A percentile compares a stretch with the other conserved stretches of the same genome.
phyloP scores from a whole-genome alignment of 2,113 vertebrate genomes.

The Perognathus longimembris region DNA sequence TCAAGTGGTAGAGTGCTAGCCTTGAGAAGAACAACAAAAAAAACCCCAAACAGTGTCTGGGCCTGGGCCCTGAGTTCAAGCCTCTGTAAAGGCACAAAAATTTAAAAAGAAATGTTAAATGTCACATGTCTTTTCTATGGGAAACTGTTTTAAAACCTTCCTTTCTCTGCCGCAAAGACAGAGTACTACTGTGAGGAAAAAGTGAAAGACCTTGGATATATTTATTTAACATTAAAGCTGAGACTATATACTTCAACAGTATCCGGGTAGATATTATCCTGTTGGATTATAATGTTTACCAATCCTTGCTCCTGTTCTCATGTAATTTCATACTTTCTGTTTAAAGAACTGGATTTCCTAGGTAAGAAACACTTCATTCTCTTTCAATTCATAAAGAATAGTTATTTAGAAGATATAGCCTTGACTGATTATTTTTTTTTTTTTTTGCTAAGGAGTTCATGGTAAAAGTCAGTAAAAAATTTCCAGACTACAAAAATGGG shows the following conservation, averaged over 20 bases:
- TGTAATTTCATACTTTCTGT: conserved; percentile 8
- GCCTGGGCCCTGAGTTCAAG: no score
- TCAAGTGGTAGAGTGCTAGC: no score
- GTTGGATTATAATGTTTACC: conserved; percentile 20
- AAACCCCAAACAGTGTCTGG: no score
- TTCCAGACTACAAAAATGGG: conserved; percentile 45
- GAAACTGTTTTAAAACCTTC: conserved; percentile 16
- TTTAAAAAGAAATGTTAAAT: background rate
- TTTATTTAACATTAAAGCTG: conserved; percentile 21
- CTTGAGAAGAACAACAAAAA: no score
- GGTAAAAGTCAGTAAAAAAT: conserved; percentile 46
- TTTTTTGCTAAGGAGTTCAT: conserved; percentile 47
- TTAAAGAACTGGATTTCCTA: conserved; percentile 38
- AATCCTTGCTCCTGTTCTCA: background rate
- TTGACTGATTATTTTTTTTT: conserved; percentile 51
- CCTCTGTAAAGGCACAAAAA: no score
- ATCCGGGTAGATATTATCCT: background rate
- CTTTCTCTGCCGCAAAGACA: conserved; percentile 25
- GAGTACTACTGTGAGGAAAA: background rate
- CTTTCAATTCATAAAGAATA: conserved; percentile 24
- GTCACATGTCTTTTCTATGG: conserved; percentile 30
- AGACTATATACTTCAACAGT: background rate
- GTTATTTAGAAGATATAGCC: conserved; percentile 22
- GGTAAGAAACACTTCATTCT: conserved; percentile 31
- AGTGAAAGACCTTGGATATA: background rate